Evolutionary conservation across 2,888 invertebrate genomes (phyloP), one percentile per base, ranked within the genome.

Genomic region (Baccha elongata): DNA sequence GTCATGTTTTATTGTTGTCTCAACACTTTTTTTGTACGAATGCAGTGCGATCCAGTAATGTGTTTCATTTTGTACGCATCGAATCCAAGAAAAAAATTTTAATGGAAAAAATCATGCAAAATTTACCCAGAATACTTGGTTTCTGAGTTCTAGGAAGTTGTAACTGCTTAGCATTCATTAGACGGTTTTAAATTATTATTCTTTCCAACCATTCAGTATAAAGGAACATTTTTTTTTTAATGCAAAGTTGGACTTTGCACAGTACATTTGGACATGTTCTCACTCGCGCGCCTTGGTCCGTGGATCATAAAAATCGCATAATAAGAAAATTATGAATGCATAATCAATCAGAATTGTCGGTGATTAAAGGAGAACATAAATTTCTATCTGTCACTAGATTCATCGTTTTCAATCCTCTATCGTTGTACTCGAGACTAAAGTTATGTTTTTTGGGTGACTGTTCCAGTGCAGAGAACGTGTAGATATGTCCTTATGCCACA

Each of bases 281-380:
- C 1, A 11, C 55, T 37, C 13, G 58, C 21, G 44, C 53, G 48
- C 50, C 46, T 40, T 62, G 19, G 62, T 55, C 72, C 53, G 67
- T 64, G 62, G 62, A 76, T 85, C 83, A 80, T 85, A 86, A 85
- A 85, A 86, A 85, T 84, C 83, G 84, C 60, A 76, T 80, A 86
- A 86, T 76, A 72, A 85, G 84, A 84, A 79, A 86, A 86, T 86
- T 86, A 86, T 86, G 86, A 86, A 86, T 86, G 85, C 68, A 86
- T 86, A 86, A 86, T 86, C 86, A 86, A 86, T 86, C 85, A 86
- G 86, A 86, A 86, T 85, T 85, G 86, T 84, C 86, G 86, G 85
- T 85, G 85, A 85, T 86, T 86, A 86, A 86, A 86, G 84, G 85
- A 85, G 84, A 83, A 86, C 86, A 86, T 86, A 85, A 85, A 86